Percentiles rank a stretch among this genome's conserved stretches.
Evolutionary conservation across 2,797 vertebrate genomes (phyloP).

Genomic region (Glossophaga mutica): DNA sequence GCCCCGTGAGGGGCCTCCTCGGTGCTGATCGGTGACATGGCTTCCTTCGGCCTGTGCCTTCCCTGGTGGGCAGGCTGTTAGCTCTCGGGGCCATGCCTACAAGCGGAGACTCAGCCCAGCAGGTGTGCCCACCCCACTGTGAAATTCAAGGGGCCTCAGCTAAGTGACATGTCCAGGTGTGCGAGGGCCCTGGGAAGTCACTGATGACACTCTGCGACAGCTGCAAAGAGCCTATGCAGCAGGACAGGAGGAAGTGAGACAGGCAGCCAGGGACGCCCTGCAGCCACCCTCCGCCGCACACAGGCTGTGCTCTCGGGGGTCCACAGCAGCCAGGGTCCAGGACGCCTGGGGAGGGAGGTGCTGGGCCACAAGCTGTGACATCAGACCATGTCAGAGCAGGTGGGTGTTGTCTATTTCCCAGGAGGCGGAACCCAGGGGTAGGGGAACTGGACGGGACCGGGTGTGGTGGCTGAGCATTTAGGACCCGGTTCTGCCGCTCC

Average conservation of each 20-base stretch:
- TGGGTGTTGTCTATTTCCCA: neutral
- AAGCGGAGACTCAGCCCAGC: neutral
- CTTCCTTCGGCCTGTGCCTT: neutral
- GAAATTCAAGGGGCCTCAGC: neutral
- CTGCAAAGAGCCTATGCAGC: neutral
- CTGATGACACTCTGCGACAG: neutral
- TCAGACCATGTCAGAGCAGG: neutral
- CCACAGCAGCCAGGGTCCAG: neutral
- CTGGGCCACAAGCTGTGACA: neutral
- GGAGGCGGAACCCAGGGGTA: neutral
- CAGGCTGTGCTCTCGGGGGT: neutral
- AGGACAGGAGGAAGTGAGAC: neutral
- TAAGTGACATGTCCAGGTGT: no score
- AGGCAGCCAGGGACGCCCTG: neutral
- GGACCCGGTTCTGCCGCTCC: neutral
- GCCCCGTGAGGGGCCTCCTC: neutral
- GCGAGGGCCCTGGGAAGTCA: neutral
- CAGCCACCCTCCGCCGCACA: neutral
- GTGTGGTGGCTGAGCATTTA: neutral
- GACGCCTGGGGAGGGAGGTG: neutral
- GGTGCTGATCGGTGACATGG: neutral
- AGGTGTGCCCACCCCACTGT: no score
- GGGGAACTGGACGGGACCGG: neutral
- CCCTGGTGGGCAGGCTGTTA: neutral
- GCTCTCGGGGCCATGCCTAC: neutral